phyloP scores from a whole-genome alignment of 2,113 vertebrate genomes.

The Dinomys branickii region DNA sequence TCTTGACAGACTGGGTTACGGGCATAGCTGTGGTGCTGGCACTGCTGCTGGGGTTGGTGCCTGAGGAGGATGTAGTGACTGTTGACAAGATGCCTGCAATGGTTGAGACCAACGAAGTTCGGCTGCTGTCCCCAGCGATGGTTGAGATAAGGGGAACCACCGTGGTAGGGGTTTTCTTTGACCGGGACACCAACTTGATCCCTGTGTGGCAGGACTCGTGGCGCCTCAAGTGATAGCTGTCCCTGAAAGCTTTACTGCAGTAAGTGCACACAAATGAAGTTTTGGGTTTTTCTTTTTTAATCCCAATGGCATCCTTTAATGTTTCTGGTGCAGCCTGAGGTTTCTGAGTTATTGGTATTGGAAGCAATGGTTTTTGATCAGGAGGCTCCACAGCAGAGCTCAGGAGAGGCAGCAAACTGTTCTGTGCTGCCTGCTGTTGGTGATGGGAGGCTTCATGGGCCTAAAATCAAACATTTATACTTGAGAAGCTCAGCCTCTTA shows the following conservation, averaged over 20 bases:
- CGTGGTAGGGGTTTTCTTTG: slow-evolving; percentile 95
- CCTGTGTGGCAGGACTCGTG: slow-evolving; percentile 98
- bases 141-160: slow-evolving; percentile 97
- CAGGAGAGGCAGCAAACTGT: slow-evolving; percentile 96
- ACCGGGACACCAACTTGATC: slow-evolving; percentile 97
- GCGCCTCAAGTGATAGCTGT: slow-evolving; percentile 98
- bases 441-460: slow-evolving; percentile 98
- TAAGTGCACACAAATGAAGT: slow-evolving; percentile 98
- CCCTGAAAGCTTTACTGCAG: slow-evolving; percentile 99
- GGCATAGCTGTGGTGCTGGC: slow-evolving; percentile 88
- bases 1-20: slow-evolving; percentile 90
- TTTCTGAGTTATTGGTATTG: slow-evolving; percentile 96
- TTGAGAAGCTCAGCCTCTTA: slow-evolving; percentile 81
- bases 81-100: slow-evolving; percentile 96
- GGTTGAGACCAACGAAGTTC: slow-evolving; percentile 94
- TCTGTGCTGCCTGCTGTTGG: slow-evolving; percentile 97
- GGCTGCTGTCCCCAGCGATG: slow-evolving; percentile 93
- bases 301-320: slow-evolving; percentile 93
- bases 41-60: slow-evolving; percentile 90
- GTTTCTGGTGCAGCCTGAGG: slow-evolving; percentile 94
- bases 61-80: slow-evolving; percentile 95
- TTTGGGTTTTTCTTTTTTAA: slow-evolving; percentile 99
- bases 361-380: slow-evolving; percentile 97
- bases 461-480: slow-evolving; percentile 91
- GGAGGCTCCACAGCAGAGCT: slow-evolving; percentile 95